These are phyloP conservation scores for Sminthurinus aureus DNA, from an alignment of 2,888 invertebrate genomes.

Conservation along the genomic window DNA sequence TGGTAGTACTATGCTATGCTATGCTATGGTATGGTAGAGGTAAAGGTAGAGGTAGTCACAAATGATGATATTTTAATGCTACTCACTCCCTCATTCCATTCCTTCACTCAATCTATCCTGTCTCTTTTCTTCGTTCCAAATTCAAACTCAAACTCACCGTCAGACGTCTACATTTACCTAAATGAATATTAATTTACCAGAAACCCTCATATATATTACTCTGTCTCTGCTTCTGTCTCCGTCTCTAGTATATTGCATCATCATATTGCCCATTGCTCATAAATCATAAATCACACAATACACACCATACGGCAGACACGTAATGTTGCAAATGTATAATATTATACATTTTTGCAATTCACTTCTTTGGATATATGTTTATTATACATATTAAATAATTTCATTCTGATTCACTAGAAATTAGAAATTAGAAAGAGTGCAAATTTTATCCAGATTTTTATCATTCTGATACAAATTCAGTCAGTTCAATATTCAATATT, in stretches of 20 bases:
- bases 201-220: constrained; percentile 12
- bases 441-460: no score
- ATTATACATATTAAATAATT: no score
- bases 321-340: no score
- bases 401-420: no score
- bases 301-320: no score
- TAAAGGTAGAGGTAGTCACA: background rate
- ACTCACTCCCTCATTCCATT: background rate
- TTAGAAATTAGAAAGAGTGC: no score
- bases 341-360: no score
- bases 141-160: background rate
- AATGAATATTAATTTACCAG: constrained; percentile 42
- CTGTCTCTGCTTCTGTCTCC: constrained; percentile 17
- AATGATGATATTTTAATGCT: constrained; percentile 41
- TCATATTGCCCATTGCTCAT: constrained; percentile 1
- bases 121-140: background rate
- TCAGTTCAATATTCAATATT: no score
- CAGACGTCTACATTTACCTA: constrained; percentile 40
- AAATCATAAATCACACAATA: background rate
- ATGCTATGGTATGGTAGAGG: no score
- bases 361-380: no score
- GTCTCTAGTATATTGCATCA: constrained; percentile 27
- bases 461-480: no score
- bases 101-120: background rate
- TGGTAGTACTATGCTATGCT: no score